Conservation (phyloP, 2,113 vertebrate species). For the Excalfactoria chinensis region DNA sequence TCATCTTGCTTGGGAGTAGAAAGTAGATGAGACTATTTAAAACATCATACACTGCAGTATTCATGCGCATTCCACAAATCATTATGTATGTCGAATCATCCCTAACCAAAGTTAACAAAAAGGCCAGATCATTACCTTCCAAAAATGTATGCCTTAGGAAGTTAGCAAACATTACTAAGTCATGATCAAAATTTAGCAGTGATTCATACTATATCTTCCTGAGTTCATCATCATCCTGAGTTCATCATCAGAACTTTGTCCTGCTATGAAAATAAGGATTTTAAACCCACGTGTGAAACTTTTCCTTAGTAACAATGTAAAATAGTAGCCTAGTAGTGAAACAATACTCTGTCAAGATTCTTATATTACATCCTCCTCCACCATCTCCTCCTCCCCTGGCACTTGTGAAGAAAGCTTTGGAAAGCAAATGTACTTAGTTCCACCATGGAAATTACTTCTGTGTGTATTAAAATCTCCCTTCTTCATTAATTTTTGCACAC, state of each 20-base stretch:
- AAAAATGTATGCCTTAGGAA: background rate
- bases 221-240: background rate
- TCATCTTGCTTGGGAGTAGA: background rate
- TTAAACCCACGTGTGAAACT: background rate
- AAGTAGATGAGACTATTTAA: background rate
- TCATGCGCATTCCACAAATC: background rate
- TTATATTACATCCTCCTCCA: slow-evolving; percentile 15
- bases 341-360: background rate
- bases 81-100: background rate
- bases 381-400: background rate
- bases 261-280: background rate
- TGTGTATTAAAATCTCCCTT: background rate
- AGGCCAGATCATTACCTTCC: background rate
- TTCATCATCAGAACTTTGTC: background rate
- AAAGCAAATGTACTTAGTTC: background rate
- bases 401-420: background rate
- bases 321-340: slow-evolving; percentile 14
- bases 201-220: background rate
- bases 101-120: background rate
- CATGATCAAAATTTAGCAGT: background rate
- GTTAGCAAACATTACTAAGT: background rate
- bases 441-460: background rate
- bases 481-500: background rate
- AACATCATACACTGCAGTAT: background rate
- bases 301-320: slow-evolving; percentile 6